Percentiles rank a stretch among this genome's conserved stretches.
These are phyloP conservation scores for Dendrolimus kikuchii DNA, from an alignment of 1,140 invertebrate genomes.

Conservation along the genomic window DNA sequence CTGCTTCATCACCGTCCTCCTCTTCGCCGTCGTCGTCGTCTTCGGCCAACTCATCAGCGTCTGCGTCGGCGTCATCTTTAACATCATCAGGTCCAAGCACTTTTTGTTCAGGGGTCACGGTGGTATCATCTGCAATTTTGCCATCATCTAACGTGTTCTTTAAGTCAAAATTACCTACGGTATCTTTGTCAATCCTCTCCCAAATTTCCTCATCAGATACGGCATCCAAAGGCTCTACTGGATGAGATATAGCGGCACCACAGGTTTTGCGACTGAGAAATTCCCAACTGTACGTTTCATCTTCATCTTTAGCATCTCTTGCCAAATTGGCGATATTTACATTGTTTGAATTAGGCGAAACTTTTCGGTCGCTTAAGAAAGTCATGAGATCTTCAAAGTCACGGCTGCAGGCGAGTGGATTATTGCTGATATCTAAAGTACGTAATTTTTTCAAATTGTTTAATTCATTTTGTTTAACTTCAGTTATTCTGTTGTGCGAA, in stretches of 20 bases:
- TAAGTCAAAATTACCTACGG: slow-evolving; percentile 49
- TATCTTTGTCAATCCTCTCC: slow-evolving; percentile 71
- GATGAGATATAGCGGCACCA: slow-evolving; percentile 35
- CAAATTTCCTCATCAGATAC: slow-evolving; percentile 67
- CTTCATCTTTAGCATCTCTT: slow-evolving; percentile 49
- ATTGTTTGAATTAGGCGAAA: slow-evolving; percentile 59
- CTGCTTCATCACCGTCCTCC: slow-evolving; percentile 43
- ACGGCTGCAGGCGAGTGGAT: slow-evolving; percentile 76
- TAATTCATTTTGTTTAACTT: slow-evolving; percentile 72
- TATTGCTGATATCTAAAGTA: slow-evolving; percentile 76
- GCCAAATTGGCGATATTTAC: slow-evolving; percentile 64
- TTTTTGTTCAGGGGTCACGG: slow-evolving; percentile 23
- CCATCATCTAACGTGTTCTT: slow-evolving; percentile 59
- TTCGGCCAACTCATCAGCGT: slow-evolving; percentile 28
- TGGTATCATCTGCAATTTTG: slow-evolving; percentile 47
- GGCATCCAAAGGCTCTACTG: slow-evolving; percentile 42
- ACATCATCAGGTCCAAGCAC: slow-evolving; percentile 29
- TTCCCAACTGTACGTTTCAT: slow-evolving; percentile 55
- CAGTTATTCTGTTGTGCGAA: slow-evolving; percentile 73
- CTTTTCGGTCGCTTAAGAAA: slow-evolving; percentile 70
- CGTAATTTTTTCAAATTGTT: slow-evolving; percentile 74
- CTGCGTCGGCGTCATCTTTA: slow-evolving; percentile 30
- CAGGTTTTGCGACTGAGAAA: slow-evolving; percentile 59
- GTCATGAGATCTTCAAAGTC: slow-evolving; percentile 74
- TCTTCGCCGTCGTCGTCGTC: slow-evolving; percentile 43